Evolutionary conservation across 2,797 vertebrate genomes (phyloP).

Genomic region (Falco concolor): DNA sequence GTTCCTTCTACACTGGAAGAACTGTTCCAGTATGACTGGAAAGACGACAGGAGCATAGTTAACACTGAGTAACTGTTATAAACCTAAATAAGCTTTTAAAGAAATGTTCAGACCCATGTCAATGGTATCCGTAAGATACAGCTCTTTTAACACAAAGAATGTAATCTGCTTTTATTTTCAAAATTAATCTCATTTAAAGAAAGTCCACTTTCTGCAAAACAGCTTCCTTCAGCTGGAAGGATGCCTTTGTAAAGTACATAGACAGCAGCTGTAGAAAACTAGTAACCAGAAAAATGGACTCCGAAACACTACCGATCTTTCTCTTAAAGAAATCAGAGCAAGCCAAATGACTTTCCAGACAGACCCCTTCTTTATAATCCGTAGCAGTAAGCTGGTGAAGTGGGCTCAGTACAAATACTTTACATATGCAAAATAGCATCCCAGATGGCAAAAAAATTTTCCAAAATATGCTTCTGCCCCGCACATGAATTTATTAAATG

Average conservation of each 20-base stretch:
- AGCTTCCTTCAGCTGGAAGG: background rate
- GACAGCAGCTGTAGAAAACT: background rate
- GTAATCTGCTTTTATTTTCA: background rate
- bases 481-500: background rate
- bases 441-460: background rate
- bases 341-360: background rate
- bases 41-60: background rate
- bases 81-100: background rate
- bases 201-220: background rate
- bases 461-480: background rate
- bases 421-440: background rate
- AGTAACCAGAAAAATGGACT: background rate
- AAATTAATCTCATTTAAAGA: background rate
- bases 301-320: background rate
- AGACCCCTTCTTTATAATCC: background rate
- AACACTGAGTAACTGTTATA: background rate
- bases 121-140: background rate
- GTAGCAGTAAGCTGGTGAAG: background rate
- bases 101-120: background rate
- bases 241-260: background rate
- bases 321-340: background rate
- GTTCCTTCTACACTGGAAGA: background rate
- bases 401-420: background rate
- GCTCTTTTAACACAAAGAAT: background rate
- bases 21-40: background rate